Evolutionary conservation across 2,888 invertebrate species (phyloP).

Genomic region (Coelogynopora nodosa): DNA sequence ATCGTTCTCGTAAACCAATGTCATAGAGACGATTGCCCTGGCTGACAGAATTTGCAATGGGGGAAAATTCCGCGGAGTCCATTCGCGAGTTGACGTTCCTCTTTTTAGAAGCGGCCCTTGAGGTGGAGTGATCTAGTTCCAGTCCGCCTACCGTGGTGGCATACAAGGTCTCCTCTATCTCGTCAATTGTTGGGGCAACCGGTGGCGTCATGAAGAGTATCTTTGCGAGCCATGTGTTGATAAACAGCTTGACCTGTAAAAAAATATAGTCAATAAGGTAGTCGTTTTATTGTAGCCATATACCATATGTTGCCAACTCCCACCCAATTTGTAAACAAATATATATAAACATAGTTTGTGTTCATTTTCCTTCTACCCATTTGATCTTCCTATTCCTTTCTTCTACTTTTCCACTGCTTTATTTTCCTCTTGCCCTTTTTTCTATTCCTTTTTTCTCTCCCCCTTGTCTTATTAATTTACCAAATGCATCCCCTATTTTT

Average conservation of each 20-base stretch:
- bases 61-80: too few species aligned
- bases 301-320: too few species aligned
- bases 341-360: too few species aligned
- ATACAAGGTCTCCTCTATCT: not conserved
- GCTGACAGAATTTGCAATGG: not conserved
- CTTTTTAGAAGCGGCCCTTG: not conserved
- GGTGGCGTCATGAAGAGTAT: conserved; percentile 80
- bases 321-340: not conserved
- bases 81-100: not conserved
- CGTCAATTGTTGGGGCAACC: not conserved
- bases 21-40: conserved; percentile 85
- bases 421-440: too few species aligned
- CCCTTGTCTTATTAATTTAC: too few species aligned
- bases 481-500: too few species aligned
- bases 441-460: too few species aligned
- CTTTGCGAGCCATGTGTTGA: conserved; percentile 95
- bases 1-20: conserved; percentile 83
- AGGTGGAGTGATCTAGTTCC: not conserved
- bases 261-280: not conserved
- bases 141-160: not conserved
- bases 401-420: too few species aligned
- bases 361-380: too few species aligned
- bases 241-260: conserved; percentile 81
- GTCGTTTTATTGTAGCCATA: too few species aligned
- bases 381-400: too few species aligned